These are phyloP conservation scores for Hafferia zeledoni DNA, from an alignment of 2,797 vertebrate genomes.

Conservation along the genomic window DNA sequence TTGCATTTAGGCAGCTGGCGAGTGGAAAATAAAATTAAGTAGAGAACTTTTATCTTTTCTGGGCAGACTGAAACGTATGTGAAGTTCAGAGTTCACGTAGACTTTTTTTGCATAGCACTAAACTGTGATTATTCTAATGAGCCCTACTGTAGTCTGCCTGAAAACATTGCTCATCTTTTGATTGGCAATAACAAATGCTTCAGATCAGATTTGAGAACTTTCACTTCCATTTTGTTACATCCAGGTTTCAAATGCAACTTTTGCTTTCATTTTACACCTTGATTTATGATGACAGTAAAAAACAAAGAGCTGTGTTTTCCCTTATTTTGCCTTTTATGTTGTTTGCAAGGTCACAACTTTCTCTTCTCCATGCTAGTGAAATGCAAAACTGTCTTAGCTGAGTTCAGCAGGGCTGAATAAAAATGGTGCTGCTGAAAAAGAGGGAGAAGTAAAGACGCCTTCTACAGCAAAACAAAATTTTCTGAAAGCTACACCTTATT, in stretches of 20 bases:
- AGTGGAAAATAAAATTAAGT: not conserved
- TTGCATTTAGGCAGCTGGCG: not conserved
- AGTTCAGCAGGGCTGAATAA: not conserved
- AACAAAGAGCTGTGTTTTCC: not conserved
- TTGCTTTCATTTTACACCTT: not conserved
- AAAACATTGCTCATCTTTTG: not conserved
- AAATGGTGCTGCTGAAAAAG: not conserved
- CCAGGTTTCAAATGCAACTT: not conserved
- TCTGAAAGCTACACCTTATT: not conserved
- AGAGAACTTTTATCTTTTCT: not conserved
- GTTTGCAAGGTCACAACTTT: not conserved
- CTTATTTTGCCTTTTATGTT: not conserved
- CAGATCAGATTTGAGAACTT: not conserved
- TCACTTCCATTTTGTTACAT: not conserved
- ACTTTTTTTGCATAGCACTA: not conserved
- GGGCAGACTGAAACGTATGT: not conserved
- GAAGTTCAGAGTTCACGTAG: not conserved
- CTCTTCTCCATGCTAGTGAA: not conserved
- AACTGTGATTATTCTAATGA: not conserved
- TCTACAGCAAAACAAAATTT: not conserved
- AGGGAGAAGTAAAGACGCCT: fast-evolving
- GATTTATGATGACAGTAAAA: not conserved
- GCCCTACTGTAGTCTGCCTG: not conserved
- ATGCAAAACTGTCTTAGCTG: not conserved
- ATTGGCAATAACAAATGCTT: not conserved